These are phyloP conservation scores for Poeciliopsis presidionis DNA, from an alignment of 2,797 vertebrate species.

Conservation along the genomic window DNA sequence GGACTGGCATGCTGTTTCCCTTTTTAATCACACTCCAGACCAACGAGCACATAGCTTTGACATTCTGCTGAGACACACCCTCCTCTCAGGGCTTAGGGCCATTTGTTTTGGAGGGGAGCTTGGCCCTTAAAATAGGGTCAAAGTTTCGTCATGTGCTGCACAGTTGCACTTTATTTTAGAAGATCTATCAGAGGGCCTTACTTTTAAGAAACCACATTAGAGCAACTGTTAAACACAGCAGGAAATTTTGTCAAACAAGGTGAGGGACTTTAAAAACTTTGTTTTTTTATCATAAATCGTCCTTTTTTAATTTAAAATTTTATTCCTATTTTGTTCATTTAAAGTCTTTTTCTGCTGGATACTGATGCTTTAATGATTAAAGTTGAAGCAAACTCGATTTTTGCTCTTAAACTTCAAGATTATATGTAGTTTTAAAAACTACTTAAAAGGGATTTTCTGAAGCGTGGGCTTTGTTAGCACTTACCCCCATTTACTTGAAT, in stretches of 20 bases:
- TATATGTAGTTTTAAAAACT: neutral
- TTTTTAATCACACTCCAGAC: slow-evolving; percentile 71
- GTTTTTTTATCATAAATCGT: neutral
- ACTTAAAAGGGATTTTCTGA: neutral
- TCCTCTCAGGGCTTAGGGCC: slow-evolving; percentile 45
- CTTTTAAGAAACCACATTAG: slow-evolving; percentile 23
- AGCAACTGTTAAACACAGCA: slow-evolving; percentile 56
- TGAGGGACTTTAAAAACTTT: neutral
- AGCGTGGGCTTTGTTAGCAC: neutral
- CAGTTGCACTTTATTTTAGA: slow-evolving; percentile 51
- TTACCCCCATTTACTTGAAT: neutral
- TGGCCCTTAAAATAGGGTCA: slow-evolving; percentile 57
- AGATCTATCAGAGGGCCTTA: slow-evolving; percentile 27
- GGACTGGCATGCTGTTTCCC: slow-evolving; percentile 66
- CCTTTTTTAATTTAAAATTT: neutral
- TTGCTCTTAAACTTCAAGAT: neutral
- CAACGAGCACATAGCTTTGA: slow-evolving; percentile 64
- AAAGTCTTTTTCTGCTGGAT: neutral
- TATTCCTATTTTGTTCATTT: neutral
- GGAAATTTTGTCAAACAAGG: slow-evolving; percentile 1
- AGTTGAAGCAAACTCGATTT: neutral
- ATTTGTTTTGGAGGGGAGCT: slow-evolving; percentile 62
- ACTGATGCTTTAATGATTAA: neutral
- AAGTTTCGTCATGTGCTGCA: slow-evolving; percentile 33
- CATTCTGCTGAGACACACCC: slow-evolving; percentile 71